Conservation (phyloP, 2,888 invertebrate species). For the Stomorhina lunata region DNA sequence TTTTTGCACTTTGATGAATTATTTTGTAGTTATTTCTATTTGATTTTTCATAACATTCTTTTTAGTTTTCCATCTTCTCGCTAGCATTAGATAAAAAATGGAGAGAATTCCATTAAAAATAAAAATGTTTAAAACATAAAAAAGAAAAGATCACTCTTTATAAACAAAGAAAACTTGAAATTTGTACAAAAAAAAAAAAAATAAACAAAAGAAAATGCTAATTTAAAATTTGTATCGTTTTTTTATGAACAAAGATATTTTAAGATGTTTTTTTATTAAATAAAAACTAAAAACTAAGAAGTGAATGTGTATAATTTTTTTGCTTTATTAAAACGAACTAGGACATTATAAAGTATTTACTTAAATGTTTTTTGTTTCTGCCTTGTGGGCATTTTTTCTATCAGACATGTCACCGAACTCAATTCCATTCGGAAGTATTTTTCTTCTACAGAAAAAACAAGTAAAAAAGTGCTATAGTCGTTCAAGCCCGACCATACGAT, state of each 20-base stretch:
- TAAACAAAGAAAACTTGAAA: conserved; percentile 16
- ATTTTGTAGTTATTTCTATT: conserved; percentile 8
- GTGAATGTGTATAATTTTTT: neutral
- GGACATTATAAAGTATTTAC: neutral
- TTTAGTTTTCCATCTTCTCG: neutral
- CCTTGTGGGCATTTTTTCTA: too few species aligned
- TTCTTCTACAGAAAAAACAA: too few species aligned
- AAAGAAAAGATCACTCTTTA: neutral
- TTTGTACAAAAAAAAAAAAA: conserved; percentile 27
- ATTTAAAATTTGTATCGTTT: conserved; percentile 1
- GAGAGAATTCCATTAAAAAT: conserved; percentile 63
- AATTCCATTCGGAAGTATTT: too few species aligned
- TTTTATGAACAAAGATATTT: neutral
- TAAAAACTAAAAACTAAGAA: neutral
- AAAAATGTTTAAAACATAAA: conserved; percentile 52
- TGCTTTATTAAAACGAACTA: too few species aligned
- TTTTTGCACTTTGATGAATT: conserved; percentile 9
- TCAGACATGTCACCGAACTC: too few species aligned
- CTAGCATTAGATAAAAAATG: conserved; percentile 54
- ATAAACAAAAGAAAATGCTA: neutral
- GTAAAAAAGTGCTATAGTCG: too few species aligned
- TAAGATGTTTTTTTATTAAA: neutral
- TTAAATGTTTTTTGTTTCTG: too few species aligned
- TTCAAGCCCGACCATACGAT: too few species aligned
- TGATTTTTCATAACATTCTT: neutral